Percentiles rank a stretch among this genome's conserved stretches.
Conservation (phyloP, 2,888 invertebrate species). For the Hoplodrina ambigua region DNA sequence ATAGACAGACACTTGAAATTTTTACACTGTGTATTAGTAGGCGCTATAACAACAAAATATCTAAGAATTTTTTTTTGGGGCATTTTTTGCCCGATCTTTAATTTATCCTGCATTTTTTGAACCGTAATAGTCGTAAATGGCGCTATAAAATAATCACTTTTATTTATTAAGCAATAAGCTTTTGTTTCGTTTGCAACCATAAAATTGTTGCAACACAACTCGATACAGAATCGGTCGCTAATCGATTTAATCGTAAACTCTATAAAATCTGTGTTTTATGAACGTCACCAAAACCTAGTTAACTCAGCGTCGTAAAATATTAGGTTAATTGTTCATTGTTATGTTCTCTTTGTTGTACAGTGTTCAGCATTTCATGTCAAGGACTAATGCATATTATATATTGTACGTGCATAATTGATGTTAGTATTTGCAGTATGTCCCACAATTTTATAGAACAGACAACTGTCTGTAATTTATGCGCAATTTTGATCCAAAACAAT, state of each 20-base stretch:
- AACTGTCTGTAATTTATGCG: too few relatives aligned
- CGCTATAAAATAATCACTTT: too few relatives aligned
- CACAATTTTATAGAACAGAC: not conserved
- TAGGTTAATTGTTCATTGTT: constrained; percentile 59
- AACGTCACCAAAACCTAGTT: constrained; percentile 48
- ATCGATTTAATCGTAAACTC: constrained; percentile 34
- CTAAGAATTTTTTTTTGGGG: too few relatives aligned
- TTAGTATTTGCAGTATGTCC: not conserved
- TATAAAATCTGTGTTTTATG: constrained; percentile 33
- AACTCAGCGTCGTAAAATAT: constrained; percentile 46
- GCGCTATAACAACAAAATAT: too few relatives aligned
- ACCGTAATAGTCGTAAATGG: too few relatives aligned
- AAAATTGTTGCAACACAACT: not conserved
- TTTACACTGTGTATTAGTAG: too few relatives aligned
- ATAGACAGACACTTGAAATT: too few relatives aligned
- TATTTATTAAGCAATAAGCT: not conserved
- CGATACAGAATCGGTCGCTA: not conserved
- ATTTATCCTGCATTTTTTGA: too few relatives aligned
- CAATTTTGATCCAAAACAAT: too few relatives aligned
- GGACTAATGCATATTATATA: constrained; percentile 30
- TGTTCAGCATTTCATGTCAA: constrained; percentile 54
- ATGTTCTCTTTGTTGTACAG: constrained; percentile 35
- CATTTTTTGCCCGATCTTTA: too few relatives aligned
- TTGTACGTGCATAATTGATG: not conserved
- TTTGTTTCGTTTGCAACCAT: not conserved